These are phyloP conservation scores for Tachina lurida DNA, from an alignment of 2,888 invertebrate species.

Conservation along the genomic window DNA sequence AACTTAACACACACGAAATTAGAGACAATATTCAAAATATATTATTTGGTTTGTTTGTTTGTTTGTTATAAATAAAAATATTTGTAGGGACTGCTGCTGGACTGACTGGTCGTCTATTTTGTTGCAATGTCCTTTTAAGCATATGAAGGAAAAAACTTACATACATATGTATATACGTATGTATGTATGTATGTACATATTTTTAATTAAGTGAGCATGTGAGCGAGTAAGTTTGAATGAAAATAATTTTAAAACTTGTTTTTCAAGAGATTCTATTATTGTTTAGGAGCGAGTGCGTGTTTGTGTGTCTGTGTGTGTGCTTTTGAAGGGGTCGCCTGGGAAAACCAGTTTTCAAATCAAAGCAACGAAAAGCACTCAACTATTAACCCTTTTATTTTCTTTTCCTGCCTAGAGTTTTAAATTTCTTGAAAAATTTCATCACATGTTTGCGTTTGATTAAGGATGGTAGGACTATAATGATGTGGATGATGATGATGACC, in stretches of 20 bases:
- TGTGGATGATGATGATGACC: constrained; percentile 33
- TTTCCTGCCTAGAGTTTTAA: constrained; percentile 3
- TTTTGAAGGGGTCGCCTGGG: constrained; percentile 27
- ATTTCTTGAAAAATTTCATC: constrained; percentile 33
- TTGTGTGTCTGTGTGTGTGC: not conserved
- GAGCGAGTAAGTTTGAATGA: not conserved
- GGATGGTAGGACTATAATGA: not conserved
- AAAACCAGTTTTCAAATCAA: constrained; percentile 58
- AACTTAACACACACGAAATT: not conserved
- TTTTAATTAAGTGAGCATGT: not conserved
- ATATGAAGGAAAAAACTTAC: not conserved
- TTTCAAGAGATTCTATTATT: constrained; percentile 6
- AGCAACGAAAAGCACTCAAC: constrained; percentile 1
- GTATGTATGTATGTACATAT: too few species aligned
- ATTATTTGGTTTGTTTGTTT: not conserved
- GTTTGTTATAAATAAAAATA: not conserved
- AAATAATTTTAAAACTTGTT: constrained; percentile 34
- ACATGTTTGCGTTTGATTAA: not conserved
- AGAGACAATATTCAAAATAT: not conserved
- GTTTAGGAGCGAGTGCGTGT: not conserved
- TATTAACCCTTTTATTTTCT: constrained; percentile 26
- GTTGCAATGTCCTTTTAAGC: constrained; percentile 5
- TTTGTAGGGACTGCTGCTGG: constrained; percentile 12
- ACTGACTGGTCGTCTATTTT: constrained; percentile 5
- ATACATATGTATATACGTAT: too few species aligned